A percentile compares a stretch with the other conserved stretches of the same genome.
Evolutionary conservation across 2,113 vertebrate species (phyloP).

Genomic region (Gadus chalcogrammus): DNA sequence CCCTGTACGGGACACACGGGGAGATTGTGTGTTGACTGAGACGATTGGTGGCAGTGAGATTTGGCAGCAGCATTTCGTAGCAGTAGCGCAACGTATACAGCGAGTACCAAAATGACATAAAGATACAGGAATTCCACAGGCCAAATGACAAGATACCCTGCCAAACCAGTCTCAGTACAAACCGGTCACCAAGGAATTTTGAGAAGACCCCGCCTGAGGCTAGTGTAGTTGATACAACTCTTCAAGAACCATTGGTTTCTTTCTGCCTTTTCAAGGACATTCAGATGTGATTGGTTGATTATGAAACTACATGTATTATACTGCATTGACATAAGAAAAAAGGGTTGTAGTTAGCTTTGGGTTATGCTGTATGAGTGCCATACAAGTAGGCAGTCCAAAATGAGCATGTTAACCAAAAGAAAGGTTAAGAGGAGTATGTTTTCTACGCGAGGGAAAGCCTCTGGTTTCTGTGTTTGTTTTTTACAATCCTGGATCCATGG

Average conservation of each 20-base stretch:
- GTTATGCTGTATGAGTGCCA: not conserved
- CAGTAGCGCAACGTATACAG: not conserved
- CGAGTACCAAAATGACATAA: constrained; percentile 8
- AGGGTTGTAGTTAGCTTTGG: not conserved
- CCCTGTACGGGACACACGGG: not conserved
- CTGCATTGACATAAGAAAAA: not conserved
- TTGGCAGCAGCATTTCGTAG: too few species aligned
- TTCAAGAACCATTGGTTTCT: constrained; percentile 24
- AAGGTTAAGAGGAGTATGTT: too few species aligned
- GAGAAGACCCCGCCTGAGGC: constrained; percentile 3
- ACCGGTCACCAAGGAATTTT: constrained; percentile 22
- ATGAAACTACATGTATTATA: constrained; percentile 6
- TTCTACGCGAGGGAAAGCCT: constrained; percentile 18
- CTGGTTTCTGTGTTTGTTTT: constrained; percentile 28
- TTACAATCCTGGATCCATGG: constrained; percentile 3
- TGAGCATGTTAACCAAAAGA: too few species aligned
- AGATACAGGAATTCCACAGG: not conserved
- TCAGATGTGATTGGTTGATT: too few species aligned
- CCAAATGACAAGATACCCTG: not conserved
- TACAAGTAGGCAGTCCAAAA: too few species aligned
- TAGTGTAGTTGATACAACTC: constrained; percentile 12
- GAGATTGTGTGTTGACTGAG: constrained; percentile 2
- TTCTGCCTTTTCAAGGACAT: not conserved
- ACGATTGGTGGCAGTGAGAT: constrained; percentile 1
- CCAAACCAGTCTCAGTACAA: constrained; percentile 1